phyloP scores from a whole-genome alignment of 2,888 invertebrate species.

The Lithophane socia region DNA sequence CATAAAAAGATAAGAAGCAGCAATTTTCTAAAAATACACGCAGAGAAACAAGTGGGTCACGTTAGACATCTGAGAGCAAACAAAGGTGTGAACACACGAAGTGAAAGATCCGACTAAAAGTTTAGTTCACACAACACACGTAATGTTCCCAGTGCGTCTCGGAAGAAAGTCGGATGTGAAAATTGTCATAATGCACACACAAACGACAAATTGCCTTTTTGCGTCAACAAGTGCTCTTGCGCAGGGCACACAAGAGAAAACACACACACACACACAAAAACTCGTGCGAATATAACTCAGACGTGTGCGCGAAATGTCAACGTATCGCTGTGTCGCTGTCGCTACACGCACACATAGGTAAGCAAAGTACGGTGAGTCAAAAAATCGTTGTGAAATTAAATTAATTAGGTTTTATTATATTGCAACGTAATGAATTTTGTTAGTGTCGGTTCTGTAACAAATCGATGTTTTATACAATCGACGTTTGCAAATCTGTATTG shows the following conservation, averaged over 20 bases:
- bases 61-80: constrained; percentile 79
- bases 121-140: constrained; percentile 76
- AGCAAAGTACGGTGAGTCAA: constrained; percentile 70
- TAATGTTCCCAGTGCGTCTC: constrained; percentile 75
- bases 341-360: constrained; percentile 63
- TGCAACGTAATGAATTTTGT: constrained; percentile 58
- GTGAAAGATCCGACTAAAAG: constrained; percentile 75
- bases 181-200: constrained; percentile 86
- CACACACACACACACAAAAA: constrained; percentile 66
- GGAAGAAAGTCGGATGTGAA: constrained; percentile 90
- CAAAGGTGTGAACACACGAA: constrained; percentile 82
- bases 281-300: constrained; percentile 66
- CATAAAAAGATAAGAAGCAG: constrained; percentile 44
- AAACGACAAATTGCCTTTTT: constrained; percentile 83
- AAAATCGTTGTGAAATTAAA: constrained; percentile 58
- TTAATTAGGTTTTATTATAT: constrained; percentile 61
- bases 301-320: constrained; percentile 69
- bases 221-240: constrained; percentile 72
- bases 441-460: constrained; percentile 59
- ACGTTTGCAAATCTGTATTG: constrained; percentile 47
- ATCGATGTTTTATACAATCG: constrained; percentile 63
- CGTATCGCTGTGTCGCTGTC: constrained; percentile 56
- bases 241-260: constrained; percentile 79
- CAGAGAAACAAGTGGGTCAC: constrained; percentile 62
- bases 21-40: constrained; percentile 68